A percentile compares a stretch with the other conserved stretches of the same genome.
Conservation (phyloP, 1,140 invertebrate species). For the Trigoniulus corallinus region DNA sequence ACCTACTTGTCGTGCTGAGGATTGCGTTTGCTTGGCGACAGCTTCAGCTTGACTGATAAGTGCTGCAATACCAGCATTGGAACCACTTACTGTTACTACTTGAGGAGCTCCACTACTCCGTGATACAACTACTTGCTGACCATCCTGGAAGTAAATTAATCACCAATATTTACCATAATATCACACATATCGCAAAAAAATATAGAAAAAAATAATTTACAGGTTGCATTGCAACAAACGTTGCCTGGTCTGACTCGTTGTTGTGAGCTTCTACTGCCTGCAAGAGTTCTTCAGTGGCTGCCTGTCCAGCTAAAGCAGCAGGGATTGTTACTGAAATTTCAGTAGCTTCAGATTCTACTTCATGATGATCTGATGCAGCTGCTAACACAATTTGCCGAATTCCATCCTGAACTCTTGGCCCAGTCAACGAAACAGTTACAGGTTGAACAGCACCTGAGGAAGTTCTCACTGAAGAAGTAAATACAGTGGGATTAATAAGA, state of each 20-base stretch:
- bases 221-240: constrained; percentile 8
- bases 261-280: constrained; percentile 5
- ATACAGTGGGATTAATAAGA: too few species aligned
- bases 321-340: constrained; percentile 11
- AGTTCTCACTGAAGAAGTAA: too few species aligned
- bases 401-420: neutral
- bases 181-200: constrained; percentile 1
- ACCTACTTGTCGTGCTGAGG: constrained; percentile 7
- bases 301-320: constrained; percentile 7
- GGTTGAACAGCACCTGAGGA: neutral
- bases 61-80: too few species aligned
- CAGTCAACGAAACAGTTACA: neutral
- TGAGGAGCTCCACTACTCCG: neutral
- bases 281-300: constrained; percentile 4
- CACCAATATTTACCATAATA: constrained; percentile 1
- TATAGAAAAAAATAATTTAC: constrained; percentile 3
- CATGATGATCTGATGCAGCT: constrained; percentile 5
- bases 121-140: constrained; percentile 3
- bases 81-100: neutral
- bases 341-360: constrained; percentile 4
- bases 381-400: constrained; percentile 12
- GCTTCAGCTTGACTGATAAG: constrained; percentile 3
- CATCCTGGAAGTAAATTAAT: neutral
- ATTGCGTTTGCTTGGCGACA: constrained; percentile 2
- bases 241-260: neutral